Evolutionary conservation across 2,888 invertebrate species (phyloP), one percentile per base, ranked within the genome.

Genomic region (Drosophila lacicola): DNA sequence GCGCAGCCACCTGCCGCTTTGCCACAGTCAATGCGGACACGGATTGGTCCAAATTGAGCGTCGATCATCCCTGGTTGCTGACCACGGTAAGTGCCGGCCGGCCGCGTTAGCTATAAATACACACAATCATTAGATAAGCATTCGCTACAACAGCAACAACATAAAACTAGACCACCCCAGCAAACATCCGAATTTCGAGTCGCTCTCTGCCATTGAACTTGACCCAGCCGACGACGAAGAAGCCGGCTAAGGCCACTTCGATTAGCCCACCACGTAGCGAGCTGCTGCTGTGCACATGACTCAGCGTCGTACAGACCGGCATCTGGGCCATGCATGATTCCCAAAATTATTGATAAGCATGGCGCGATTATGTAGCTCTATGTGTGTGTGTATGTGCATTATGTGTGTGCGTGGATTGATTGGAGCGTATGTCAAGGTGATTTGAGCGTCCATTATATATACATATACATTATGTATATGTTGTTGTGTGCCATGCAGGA

Each of bases 21-120:
- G 98, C 96, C 10, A 94, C 96, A 53, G 96, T 98, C 78, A 95
- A 95, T 74, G 95, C 95, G 74, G 93, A 94, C 54, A 97, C 97
- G 36, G 90, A 92, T 56, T 97, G 97, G 96, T 94, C 95, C 37
- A 95, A 96, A 76, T 93, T 98, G 65, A 93, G 95, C 14, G 94
- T 94, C 13, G 95, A 95, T 63, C 94, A 98, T 91, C 96, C 98
- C 19, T 99, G 99, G 99, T 94, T 99, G 37, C 93, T 95, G 80
- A 95, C 95, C 66, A 95, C 96, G 92, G 96, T 95, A 91, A 92
- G 29, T 8, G 29, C 29, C 29, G 29, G 92, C 17, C 17, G 17
- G 17, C 17, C 17, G 17, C 17, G 17, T 17, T 17, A 17, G 17
- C 89, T 50, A 55, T 46, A 46, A 68, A 25, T 13, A 14, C 14